phyloP scores from a whole-genome alignment of 1,140 invertebrate species.

The Brachionus sp. region DNA sequence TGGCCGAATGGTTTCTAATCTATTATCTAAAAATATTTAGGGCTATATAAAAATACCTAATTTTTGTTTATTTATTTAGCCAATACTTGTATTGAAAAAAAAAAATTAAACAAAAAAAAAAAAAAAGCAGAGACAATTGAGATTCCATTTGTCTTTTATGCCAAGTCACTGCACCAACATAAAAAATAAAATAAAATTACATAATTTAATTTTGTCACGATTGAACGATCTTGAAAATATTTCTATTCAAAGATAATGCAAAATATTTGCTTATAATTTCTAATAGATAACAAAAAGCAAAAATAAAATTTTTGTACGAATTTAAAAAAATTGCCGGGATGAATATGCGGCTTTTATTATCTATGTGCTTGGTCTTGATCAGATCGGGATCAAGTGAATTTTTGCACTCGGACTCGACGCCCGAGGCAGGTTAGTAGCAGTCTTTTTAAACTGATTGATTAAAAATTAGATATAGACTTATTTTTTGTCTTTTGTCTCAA shows the following conservation, averaged over 20 bases:
- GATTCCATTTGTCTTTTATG: neutral
- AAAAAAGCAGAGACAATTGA: neutral
- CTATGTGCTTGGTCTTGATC: neutral
- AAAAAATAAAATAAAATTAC: neutral
- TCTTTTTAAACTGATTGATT: neutral
- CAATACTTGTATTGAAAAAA: neutral
- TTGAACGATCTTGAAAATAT: neutral
- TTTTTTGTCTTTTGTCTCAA: neutral
- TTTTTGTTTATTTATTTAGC: neutral
- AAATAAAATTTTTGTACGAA: neutral
- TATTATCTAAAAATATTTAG: constrained; percentile 1
- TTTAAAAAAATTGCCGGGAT: neutral
- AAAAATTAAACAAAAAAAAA: neutral
- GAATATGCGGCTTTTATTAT: neutral
- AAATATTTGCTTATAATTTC: neutral
- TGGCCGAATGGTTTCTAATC: neutral
- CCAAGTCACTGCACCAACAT: neutral
- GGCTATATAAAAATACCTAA: neutral
- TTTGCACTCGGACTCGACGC: neutral
- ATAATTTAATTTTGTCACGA: constrained; percentile 7
- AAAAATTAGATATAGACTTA: neutral
- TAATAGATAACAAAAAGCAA: neutral
- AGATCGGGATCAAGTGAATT: neutral
- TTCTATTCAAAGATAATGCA: neutral
- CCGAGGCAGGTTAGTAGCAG: neutral